A percentile compares a stretch with the other conserved stretches of the same genome.
These are phyloP conservation scores for Acholoe squamosa DNA, from an alignment of 2,888 invertebrate genomes.

Conservation along the genomic window DNA sequence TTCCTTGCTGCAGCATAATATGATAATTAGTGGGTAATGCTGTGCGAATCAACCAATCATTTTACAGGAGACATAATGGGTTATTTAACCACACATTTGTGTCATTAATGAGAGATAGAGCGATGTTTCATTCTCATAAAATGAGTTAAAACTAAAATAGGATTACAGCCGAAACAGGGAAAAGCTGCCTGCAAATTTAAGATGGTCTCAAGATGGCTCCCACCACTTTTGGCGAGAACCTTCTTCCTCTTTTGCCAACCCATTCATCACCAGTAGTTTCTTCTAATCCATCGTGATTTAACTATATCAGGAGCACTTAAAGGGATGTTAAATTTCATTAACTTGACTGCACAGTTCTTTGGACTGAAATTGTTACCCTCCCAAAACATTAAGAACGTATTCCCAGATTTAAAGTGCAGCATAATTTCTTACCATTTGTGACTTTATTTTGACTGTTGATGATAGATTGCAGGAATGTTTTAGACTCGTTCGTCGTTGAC, in stretches of 20 bases:
- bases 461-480: slow-evolving; percentile 76
- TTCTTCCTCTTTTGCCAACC: not conserved
- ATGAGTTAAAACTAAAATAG: too few species aligned
- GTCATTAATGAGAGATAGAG: not conserved
- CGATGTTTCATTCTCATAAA: not conserved
- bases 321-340: too few species aligned
- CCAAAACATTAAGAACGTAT: too few species aligned
- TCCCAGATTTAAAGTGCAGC: too few species aligned
- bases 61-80: too few species aligned
- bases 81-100: not conserved
- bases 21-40: too few species aligned
- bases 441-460: slow-evolving; percentile 47
- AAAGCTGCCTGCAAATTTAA: not conserved
- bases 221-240: not conserved
- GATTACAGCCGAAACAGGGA: not conserved
- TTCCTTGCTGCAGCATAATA: too few species aligned
- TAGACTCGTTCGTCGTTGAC: slow-evolving; percentile 75
- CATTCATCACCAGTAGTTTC: not conserved
- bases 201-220: not conserved
- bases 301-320: not conserved
- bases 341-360: too few species aligned
- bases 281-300: not conserved
- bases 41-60: too few species aligned
- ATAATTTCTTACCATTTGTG: slow-evolving; percentile 43
- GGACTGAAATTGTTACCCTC: too few species aligned